Percentiles rank a stretch among this genome's conserved stretches.
Conservation (phyloP, 1,140 invertebrate species). For the Nephila pilipes region DNA sequence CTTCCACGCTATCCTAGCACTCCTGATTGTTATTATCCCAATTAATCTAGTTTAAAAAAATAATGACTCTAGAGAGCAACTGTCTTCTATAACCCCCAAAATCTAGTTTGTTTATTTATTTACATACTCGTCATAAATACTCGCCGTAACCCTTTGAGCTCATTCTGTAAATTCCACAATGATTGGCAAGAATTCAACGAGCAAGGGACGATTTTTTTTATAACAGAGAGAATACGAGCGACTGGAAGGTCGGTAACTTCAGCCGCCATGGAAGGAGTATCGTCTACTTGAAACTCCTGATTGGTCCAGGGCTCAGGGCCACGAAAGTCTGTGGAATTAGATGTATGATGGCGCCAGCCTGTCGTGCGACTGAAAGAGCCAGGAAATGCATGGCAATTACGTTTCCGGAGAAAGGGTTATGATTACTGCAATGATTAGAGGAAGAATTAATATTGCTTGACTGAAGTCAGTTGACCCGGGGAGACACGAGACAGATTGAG, state of each 20-base stretch:
- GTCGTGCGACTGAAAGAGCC: constrained; percentile 8
- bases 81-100: not conserved
- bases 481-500: too few relatives aligned
- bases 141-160: not conserved
- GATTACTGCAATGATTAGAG: constrained; percentile 32
- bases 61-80: too few relatives aligned
- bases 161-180: not conserved
- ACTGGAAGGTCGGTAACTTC: constrained; percentile 46
- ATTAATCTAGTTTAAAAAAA: too few relatives aligned
- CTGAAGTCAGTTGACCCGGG: not conserved
- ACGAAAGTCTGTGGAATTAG: not conserved
- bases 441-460: not conserved
- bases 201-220: not conserved
- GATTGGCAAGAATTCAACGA: not conserved
- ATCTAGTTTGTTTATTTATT: constrained; percentile 10
- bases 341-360: constrained; percentile 19
- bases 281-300: not conserved
- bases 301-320: not conserved
- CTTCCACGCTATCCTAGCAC: too few relatives aligned
- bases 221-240: not conserved
- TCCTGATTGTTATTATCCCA: too few relatives aligned
- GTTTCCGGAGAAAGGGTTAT: constrained; percentile 45
- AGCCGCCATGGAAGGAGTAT: not conserved
- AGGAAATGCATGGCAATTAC: constrained; percentile 43
- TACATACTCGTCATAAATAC: not conserved